A percentile compares a stretch with the other conserved stretches of the same genome.
Evolutionary conservation across 1,140 invertebrate genomes (phyloP).

Genomic region (Papilio helenus): DNA sequence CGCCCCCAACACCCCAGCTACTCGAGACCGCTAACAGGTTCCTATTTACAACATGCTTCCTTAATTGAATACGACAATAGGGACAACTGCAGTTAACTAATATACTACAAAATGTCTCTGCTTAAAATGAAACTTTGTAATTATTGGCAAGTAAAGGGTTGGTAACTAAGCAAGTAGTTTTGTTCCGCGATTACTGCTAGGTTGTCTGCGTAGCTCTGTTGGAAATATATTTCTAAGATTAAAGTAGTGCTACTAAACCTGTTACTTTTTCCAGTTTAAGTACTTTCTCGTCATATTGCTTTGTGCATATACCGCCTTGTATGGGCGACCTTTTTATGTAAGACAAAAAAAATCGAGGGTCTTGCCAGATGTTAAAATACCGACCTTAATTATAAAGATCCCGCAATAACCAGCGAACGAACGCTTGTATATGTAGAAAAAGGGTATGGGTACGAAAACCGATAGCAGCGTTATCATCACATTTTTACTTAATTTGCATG

Average conservation of each 20-base stretch:
- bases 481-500: not conserved
- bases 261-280: not conserved
- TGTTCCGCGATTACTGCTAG: not conserved
- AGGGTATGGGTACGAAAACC: not conserved
- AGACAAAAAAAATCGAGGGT: not conserved
- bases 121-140: too few species aligned
- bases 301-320: not conserved
- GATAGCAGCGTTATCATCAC: too few species aligned
- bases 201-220: not conserved
- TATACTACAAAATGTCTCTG: too few species aligned
- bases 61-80: too few species aligned
- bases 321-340: not conserved
- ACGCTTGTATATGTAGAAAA: not conserved
- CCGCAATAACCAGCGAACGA: not conserved
- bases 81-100: too few species aligned
- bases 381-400: not conserved
- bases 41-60: slow-evolving; percentile 7
- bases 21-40: slow-evolving; percentile 79
- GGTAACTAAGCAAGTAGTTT: too few species aligned
- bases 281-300: not conserved
- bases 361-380: not conserved
- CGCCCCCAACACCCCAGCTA: slow-evolving; percentile 74
- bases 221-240: not conserved
- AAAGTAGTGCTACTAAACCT: not conserved
- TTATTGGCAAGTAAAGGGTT: not conserved